Conservation (phyloP, 2,888 invertebrate genomes). For the Tortricodes alternella region DNA sequence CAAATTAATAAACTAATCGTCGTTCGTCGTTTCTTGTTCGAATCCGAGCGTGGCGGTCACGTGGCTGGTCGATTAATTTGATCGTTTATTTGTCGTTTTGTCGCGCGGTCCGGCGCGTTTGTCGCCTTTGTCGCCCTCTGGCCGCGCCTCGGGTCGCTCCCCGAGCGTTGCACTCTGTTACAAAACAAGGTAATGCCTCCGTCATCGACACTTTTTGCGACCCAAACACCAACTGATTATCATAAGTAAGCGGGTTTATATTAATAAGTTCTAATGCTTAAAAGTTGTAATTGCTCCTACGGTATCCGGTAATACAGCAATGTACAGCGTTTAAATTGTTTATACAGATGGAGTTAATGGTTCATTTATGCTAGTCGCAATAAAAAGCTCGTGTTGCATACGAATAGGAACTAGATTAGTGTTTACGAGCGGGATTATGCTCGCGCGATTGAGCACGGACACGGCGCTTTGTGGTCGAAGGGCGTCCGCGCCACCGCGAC, state of each 20-base stretch:
- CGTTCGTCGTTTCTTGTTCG: conserved; percentile 48
- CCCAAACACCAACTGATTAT: conserved; percentile 64
- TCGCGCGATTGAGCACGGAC: conserved; percentile 2
- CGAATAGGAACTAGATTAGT: conserved; percentile 5
- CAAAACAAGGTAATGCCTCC: conserved; percentile 70
- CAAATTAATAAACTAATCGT: conserved; percentile 50
- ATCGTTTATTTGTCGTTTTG: conserved; percentile 66
- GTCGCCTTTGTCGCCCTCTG: conserved; percentile 50
- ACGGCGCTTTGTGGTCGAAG: conserved; percentile 44
- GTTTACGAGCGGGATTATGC: conserved; percentile 19
- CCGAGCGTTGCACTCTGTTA: conserved; percentile 71
- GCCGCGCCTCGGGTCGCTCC: conserved; percentile 64
- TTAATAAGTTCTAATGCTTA: conserved; percentile 60
- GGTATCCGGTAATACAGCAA: conserved; percentile 51
- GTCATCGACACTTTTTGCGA: conserved; percentile 57
- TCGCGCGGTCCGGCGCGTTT: conserved; percentile 52
- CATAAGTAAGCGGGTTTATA: conserved; percentile 75
- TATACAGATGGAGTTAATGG: conserved; percentile 49
- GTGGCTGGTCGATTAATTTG: conserved; percentile 55
- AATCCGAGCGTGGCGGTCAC: conserved; percentile 52
- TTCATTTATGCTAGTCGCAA: conserved; percentile 26
- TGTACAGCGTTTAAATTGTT: conserved; percentile 32
- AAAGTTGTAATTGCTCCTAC: conserved; percentile 52
- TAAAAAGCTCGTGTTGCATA: conserved; percentile 24
- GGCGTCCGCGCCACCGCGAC: conserved; percentile 56